Conservation (phyloP, 2,888 invertebrate genomes). For the Julus scanicus region DNA sequence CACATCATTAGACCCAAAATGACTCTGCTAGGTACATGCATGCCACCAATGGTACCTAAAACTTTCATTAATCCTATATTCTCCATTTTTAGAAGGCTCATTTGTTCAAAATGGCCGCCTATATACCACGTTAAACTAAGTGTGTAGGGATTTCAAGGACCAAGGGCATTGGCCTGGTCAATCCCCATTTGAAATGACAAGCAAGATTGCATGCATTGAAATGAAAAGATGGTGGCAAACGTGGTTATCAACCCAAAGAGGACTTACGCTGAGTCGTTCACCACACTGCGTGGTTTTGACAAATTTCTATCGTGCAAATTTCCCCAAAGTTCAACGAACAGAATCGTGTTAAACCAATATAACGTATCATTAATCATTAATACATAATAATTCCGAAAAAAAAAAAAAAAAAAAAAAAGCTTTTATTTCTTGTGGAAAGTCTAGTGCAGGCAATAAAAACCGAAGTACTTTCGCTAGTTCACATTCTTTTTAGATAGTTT, state of each 20-base stretch:
- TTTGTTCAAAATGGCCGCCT: not conserved
- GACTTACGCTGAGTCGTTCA: not conserved
- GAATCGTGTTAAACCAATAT: not conserved
- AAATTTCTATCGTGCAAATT: not conserved
- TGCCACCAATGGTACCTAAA: not conserved
- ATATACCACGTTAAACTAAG: not conserved
- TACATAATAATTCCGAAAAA: too few species aligned
- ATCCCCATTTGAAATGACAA: not conserved
- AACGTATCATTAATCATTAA: slow-evolving; percentile 20
- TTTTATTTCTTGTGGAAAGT: too few species aligned
- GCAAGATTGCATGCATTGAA: not conserved
- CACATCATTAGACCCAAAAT: not conserved
- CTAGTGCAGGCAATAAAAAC: too few species aligned
- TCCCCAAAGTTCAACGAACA: slow-evolving; percentile 8
- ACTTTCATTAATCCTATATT: not conserved
- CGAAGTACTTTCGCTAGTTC: too few species aligned
- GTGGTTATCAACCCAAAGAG: not conserved
- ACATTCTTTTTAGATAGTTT: too few species aligned
- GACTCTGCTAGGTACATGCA: not conserved
- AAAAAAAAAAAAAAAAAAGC: too few species aligned
- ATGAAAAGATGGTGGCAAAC: too few species aligned
- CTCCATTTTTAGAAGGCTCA: not conserved
- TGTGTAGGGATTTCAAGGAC: not conserved
- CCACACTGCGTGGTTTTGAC: not conserved
- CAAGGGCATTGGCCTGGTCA: slow-evolving; percentile 11